Evolutionary conservation across 2,888 invertebrate genomes (phyloP), one percentile per base, ranked within the genome.

Genomic region (Sinelater perroti): DNA sequence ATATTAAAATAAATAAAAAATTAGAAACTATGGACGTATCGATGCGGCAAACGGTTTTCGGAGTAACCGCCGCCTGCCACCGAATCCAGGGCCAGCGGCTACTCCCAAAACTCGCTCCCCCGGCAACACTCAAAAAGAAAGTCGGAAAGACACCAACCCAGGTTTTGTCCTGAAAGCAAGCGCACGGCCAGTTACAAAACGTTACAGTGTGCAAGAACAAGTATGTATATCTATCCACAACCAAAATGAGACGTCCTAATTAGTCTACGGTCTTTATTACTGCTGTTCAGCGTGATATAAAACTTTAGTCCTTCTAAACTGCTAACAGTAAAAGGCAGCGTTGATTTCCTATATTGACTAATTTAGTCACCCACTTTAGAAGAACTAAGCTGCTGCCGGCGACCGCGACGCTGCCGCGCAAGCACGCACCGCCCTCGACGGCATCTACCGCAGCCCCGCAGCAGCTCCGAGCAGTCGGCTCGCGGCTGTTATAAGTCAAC

Each of bases 301-400:
- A 56, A 52, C 11, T 46, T 52, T 51, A 51, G 51, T 57, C 45
- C 57, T 57, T 57, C 57, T 46, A 57, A 57, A 46, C 44, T 57
- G 47, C 57, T 57, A 44, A 50, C 36, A 28, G 20, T 49, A 44
- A 51, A 57, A 57, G 57, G 57, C 57, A 57, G 57, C 47, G 18
- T 38, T 14, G 46, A 38, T 38, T 57, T 31, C 44, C 47, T 47
- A 47, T 51, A 56, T 51, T 18, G 46, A 57, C 47, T 47, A 33
- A 44, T 44, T 56, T 50, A 55, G 47, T 55, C 53, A 56, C 44
- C 40, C 36, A 18, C 30, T 46, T 57, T 57, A 52, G 57, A 57
- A 57, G 52, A 52, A 57, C 57, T 46, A 51, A 52, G 44, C 13
- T 51, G 21, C 30, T n/a, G n/a, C n/a, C n/a, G n/a, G n/a, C n/a